phyloP scores from a whole-genome alignment of 2,888 invertebrate species.

The Patella depressa region DNA sequence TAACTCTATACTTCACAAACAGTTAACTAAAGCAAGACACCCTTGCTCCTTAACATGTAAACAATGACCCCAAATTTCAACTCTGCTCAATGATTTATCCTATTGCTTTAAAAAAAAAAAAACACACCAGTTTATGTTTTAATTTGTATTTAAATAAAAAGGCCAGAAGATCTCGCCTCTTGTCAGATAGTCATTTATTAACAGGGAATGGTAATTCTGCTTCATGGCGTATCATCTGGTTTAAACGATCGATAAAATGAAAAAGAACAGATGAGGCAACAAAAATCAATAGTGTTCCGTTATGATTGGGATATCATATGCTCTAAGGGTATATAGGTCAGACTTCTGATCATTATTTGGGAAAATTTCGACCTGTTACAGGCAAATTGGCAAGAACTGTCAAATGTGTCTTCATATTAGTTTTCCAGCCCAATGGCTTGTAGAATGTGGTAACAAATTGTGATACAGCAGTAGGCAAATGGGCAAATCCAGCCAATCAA shows the following conservation, averaged over 20 bases:
- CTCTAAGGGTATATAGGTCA: conserved; percentile 32
- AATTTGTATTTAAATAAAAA: conserved; percentile 6
- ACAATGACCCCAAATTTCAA: too few relatives aligned
- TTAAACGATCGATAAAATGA: conserved; percentile 8
- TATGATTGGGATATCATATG: conserved; percentile 38
- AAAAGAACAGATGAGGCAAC: conserved; percentile 13
- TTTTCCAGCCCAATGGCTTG: conserved; percentile 25
- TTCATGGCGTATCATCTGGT: conserved; percentile 10
- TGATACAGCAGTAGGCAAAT: not conserved
- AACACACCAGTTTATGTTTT: too few relatives aligned
- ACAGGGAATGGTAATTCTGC: conserved; percentile 11
- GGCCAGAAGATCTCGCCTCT: conserved; percentile 6
- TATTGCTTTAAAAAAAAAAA: too few relatives aligned
- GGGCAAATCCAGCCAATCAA: conserved; percentile 13
- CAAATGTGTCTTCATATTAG: conserved; percentile 24
- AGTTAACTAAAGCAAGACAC: too few relatives aligned
- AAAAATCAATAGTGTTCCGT: conserved; percentile 32
- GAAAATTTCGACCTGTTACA: conserved; percentile 25
- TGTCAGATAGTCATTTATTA: conserved; percentile 10
- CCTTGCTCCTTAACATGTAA: too few relatives aligned
- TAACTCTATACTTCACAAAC: too few relatives aligned
- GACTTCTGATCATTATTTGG: conserved; percentile 27
- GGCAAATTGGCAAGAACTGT: conserved; percentile 17
- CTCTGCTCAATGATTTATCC: too few relatives aligned
- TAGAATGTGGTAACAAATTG: conserved; percentile 11